Conservation (phyloP, 1,140 invertebrate species). For the Hypothenemus hampei region DNA sequence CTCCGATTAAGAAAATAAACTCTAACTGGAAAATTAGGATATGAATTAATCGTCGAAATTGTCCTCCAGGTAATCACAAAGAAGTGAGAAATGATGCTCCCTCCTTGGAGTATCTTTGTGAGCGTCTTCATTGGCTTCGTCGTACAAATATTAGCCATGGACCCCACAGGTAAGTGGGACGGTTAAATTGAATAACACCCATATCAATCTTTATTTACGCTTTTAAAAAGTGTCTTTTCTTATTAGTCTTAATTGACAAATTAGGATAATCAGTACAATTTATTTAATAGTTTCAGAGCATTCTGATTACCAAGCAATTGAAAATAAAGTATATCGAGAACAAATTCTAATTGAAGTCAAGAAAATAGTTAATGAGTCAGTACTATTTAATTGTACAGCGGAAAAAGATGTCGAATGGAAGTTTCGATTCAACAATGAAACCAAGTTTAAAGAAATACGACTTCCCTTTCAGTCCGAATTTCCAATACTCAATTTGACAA, state of each 20-base stretch:
- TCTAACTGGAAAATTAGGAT: no score
- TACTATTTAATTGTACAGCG: conserved; percentile 11
- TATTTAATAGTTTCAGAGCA: conserved; percentile 4
- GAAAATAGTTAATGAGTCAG: conserved; percentile 1
- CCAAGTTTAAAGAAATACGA: conserved; percentile 4
- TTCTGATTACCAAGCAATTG: not conserved
- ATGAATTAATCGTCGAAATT: no score
- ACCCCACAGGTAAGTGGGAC: conserved; percentile 11
- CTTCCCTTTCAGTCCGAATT: conserved; percentile 14
- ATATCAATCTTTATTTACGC: conserved; percentile 15
- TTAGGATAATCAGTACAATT: not conserved
- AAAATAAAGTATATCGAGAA: no score
- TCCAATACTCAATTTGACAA: conserved; percentile 4
- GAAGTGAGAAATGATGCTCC: conserved; percentile 7
- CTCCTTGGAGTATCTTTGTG: conserved; percentile 8
- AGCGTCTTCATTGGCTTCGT: conserved; percentile 3
- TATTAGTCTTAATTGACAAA: conserved; percentile 18
- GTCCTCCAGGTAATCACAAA: conserved; percentile 8
- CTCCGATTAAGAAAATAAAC: conserved; percentile 21
- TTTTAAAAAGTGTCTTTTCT: conserved; percentile 12
- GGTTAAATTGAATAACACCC: not conserved
- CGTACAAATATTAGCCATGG: conserved; percentile 4
- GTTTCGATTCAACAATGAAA: conserved; percentile 4
- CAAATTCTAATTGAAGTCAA: not conserved
- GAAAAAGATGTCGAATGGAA: conserved; percentile 13